Base-by-base conservation (phyloP, 2,888 invertebrate species). In the Lasioglossum vierecki region DNA sequence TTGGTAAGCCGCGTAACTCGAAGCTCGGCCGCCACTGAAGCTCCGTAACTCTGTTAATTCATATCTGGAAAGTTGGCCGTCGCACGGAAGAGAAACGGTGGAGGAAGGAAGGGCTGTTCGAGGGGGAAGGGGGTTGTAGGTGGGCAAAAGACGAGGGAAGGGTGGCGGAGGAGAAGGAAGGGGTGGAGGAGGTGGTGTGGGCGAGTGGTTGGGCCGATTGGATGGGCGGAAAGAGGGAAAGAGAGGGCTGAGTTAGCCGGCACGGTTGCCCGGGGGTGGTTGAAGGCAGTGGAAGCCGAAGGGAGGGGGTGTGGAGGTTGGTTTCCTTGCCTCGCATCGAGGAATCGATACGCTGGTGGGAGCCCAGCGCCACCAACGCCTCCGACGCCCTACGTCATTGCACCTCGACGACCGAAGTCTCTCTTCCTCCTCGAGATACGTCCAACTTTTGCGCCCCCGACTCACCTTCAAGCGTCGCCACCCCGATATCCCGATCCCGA, bases 1-100 rank as follows among this genome's bases (percentile, higher is more conserved):
- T 92, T 92, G 91, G 92, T 93, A 94, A 93, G 93, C 94, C 92
- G 92, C 93, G 92, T 93, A 93, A 93, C 93, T 93, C 92, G 92
- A 87, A 80, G 86, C 88, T 87, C 87, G 89, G 77, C 84, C 89
- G 88, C 90, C 91, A 89, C 92, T 88, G 91, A 91, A 91, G 91
- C 93, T 93, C 92, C 92, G 93, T 94, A 94, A 94, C 94, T 94
- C 94, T 92, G 94, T 94, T 94, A 94, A 94, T 94, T 94, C 94
- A 94, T 94, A 95, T 94, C 94, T 93, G 90, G 91, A 92, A 94
- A 95, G 93, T 94, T 94, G 91, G 91, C 89, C 89, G 88, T 84
- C 88, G 88, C 85, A 68, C 49, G 83, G 86, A 84, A 85, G 86
- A 86, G 85, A 83, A 85, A 88, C 85, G 87, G 77, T 74, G 84